A percentile compares a stretch with the other conserved stretches of the same genome.
These are phyloP conservation scores for Schizopygopsis pylzovi DNA, from an alignment of 2,797 vertebrate species.

Conservation along the genomic window DNA sequence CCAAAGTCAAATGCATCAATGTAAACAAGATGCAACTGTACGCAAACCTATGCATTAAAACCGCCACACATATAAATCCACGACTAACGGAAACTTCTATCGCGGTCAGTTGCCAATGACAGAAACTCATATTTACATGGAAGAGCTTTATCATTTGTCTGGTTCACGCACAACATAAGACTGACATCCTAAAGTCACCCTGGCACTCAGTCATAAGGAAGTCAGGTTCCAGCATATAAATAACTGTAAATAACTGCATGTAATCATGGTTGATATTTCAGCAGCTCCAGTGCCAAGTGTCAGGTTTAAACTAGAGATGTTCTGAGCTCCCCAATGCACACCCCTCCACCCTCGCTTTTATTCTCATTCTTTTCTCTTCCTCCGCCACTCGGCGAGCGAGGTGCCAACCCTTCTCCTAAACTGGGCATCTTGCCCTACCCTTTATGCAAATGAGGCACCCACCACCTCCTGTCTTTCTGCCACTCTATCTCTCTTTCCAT, in stretches of 20 bases:
- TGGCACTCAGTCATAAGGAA: background rate
- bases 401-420: conserved; percentile 82
- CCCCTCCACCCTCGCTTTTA: conserved; percentile 66
- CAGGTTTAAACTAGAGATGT: conserved; percentile 51
- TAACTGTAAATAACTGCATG: conserved; percentile 58
- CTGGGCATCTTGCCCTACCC: conserved; percentile 81
- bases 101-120: background rate
- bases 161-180: background rate
- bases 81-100: background rate
- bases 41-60: background rate
- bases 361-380: conserved; percentile 77
- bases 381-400: conserved; percentile 78
- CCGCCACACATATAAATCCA: too few relatives aligned
- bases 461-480: conserved; percentile 58
- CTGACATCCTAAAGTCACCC: background rate
- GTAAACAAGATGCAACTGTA: background rate
- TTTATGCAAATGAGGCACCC: conserved; percentile 81
- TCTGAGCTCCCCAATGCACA: conserved; percentile 36
- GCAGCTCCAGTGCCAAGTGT: conserved; percentile 29
- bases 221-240: conserved; percentile 20
- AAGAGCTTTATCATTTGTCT: background rate
- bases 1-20: background rate
- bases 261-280: conserved; percentile 47
- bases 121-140: conserved; percentile 12
- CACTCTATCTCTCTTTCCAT: conserved; percentile 32